Evolutionary conservation across 92 coral and sea anemone species (phyloP).

Genomic region (Phenganax stokvisi): DNA sequence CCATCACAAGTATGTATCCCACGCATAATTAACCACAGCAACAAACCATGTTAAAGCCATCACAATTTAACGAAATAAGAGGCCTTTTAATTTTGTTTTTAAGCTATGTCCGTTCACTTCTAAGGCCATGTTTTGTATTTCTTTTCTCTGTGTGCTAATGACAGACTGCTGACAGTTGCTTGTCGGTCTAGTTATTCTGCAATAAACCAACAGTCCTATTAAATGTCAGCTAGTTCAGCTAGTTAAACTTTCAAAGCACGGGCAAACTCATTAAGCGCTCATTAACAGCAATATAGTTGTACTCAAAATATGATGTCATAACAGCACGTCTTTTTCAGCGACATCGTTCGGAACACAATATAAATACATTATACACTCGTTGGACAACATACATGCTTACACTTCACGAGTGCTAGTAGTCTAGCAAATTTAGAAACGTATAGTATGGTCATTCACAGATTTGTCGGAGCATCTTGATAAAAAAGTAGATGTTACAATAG

Average conservation of each 20-base stretch:
- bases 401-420: neutral
- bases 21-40: neutral
- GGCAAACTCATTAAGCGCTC: slow-evolving; percentile 27
- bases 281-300: slow-evolving; percentile 20
- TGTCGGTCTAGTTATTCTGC: neutral
- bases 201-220: slow-evolving; percentile 7
- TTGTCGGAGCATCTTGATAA: neutral
- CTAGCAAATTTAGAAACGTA: neutral
- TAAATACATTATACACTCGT: neutral
- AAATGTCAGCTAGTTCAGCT: slow-evolving; percentile 1
- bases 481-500: neutral
- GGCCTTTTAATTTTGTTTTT: slow-evolving; percentile 5
- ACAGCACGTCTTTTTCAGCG: neutral
- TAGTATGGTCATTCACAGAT: neutral
- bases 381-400: neutral
- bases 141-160: neutral
- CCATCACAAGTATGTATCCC: neutral
- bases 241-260: slow-evolving; percentile 18
- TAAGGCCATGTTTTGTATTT: slow-evolving; percentile 18
- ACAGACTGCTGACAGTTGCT: neutral
- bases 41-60: neutral
- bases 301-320: slow-evolving; percentile 20
- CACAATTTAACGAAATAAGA: neutral
- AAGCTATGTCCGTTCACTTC: neutral
- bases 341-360: neutral